These are phyloP conservation scores for Scophthalmus maximus DNA, from an alignment of 2,113 vertebrate species.

Conservation along the genomic window DNA sequence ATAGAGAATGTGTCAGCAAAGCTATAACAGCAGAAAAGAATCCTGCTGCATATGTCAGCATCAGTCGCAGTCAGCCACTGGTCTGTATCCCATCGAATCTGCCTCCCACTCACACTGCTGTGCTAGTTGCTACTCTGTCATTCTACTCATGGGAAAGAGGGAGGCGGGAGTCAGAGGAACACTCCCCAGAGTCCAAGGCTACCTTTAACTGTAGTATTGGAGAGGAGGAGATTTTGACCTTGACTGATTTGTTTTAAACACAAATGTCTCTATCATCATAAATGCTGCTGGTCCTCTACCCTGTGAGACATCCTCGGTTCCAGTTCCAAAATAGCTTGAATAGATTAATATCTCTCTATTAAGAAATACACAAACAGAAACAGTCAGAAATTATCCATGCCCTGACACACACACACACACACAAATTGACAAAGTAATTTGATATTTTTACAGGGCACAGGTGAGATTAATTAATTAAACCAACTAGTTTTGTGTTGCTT, in stretches of 20 bases:
- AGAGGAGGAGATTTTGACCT: slow-evolving; percentile 53
- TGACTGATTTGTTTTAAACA: slow-evolving; percentile 63
- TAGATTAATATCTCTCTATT: slow-evolving; percentile 32
- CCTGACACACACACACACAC: neutral
- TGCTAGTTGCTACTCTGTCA: slow-evolving; percentile 24
- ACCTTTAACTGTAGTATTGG: slow-evolving; percentile 46
- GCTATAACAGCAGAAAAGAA: slow-evolving; percentile 55
- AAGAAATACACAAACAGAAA: slow-evolving; percentile 6
- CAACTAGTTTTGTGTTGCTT: slow-evolving; percentile 24
- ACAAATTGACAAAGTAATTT: slow-evolving; percentile 34
- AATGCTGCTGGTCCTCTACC: neutral
- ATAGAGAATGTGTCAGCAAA: slow-evolving; percentile 43
- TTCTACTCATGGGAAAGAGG: slow-evolving; percentile 56
- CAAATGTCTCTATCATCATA: slow-evolving; percentile 16
- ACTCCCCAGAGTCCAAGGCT: slow-evolving; percentile 28
- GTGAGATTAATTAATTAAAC: slow-evolving; percentile 52
- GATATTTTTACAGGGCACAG: slow-evolving; percentile 36
- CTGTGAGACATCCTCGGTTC: slow-evolving; percentile 17
- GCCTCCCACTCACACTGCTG: slow-evolving; percentile 65
- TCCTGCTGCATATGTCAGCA: slow-evolving; percentile 50
- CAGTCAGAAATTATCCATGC: neutral
- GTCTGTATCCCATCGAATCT: slow-evolving; percentile 42
- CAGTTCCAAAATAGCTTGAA: neutral
- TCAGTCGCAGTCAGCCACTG: slow-evolving; percentile 35
- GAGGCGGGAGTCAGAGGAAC: slow-evolving; percentile 35